Conservation (phyloP, 2,797 vertebrate species). For the Bovichtus diacanthus region DNA sequence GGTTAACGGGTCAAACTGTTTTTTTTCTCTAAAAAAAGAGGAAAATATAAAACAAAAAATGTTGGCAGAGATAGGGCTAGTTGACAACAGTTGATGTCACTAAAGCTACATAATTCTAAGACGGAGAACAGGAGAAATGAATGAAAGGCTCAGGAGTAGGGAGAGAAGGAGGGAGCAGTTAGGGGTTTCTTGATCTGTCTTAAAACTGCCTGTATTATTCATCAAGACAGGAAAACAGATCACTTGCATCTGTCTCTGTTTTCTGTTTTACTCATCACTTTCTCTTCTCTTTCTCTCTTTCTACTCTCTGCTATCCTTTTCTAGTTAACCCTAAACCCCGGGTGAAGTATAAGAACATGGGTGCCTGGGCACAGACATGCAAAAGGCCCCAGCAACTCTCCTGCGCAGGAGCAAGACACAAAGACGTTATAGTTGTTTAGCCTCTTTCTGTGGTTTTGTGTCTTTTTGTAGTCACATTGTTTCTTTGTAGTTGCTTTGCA, state of each 20-base stretch:
- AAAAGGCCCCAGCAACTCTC: too few species aligned
- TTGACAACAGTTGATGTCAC: neutral
- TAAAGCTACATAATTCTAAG: neutral
- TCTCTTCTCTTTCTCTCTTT: conserved; percentile 14
- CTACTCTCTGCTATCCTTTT: neutral
- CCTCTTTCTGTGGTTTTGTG: too few species aligned
- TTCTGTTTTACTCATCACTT: conserved; percentile 37
- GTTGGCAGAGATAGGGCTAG: neutral
- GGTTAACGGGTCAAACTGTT: conserved; percentile 51
- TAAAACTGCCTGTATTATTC: conserved; percentile 59
- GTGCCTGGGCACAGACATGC: too few species aligned
- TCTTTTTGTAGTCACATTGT: too few species aligned
- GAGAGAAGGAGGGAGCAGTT: neutral
- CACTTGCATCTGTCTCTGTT: conserved; percentile 27
- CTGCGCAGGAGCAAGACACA: too few species aligned
- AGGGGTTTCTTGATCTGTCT: conserved; percentile 27
- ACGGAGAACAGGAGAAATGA: too few species aligned
- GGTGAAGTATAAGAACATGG: too few species aligned
- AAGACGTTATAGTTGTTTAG: too few species aligned
- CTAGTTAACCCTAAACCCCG: conserved; percentile 1
- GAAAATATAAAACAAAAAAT: neutral
- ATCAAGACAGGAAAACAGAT: conserved; percentile 45
- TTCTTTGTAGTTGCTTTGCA: too few species aligned
- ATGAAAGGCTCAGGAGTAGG: neutral
- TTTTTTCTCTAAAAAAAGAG: neutral